A percentile compares a stretch with the other conserved stretches of the same genome.
Evolutionary conservation across 2,113 vertebrate species (phyloP).

Genomic region (Oophaga pumilio): DNA sequence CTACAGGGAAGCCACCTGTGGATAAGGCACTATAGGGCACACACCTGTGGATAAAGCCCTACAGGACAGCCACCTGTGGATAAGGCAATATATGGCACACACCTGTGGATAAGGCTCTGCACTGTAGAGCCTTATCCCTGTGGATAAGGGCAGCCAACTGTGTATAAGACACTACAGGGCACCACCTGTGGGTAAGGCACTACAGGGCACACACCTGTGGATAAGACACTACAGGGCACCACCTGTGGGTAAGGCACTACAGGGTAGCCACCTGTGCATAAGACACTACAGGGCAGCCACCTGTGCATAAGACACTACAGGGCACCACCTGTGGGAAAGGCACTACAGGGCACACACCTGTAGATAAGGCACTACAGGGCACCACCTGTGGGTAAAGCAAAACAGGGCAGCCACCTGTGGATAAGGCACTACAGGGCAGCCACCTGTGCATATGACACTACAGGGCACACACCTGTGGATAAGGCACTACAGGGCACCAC

Average conservation of each 20-base stretch:
- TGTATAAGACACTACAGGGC: neutral
- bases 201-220: neutral
- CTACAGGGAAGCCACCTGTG: too few species aligned
- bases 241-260: neutral
- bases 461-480: neutral
- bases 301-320: neutral
- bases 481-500: neutral
- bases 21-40: too few species aligned
- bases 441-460: neutral
- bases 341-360: neutral
- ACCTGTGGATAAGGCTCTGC: too few species aligned
- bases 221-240: neutral
- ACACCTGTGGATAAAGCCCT: too few species aligned
- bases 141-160: neutral
- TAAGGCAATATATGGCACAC: too few species aligned
- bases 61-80: too few species aligned
- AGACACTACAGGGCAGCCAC: neutral
- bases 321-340: neutral
- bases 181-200: too few species aligned
- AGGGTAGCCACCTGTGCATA: neutral
- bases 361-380: neutral
- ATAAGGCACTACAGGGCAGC: neutral
- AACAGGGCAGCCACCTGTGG: neutral
- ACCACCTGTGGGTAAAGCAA: too few species aligned
- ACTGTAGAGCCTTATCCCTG: too few species aligned